Evolutionary conservation across 2,113 vertebrate species (phyloP).

Genomic region (Columbina picui): DNA sequence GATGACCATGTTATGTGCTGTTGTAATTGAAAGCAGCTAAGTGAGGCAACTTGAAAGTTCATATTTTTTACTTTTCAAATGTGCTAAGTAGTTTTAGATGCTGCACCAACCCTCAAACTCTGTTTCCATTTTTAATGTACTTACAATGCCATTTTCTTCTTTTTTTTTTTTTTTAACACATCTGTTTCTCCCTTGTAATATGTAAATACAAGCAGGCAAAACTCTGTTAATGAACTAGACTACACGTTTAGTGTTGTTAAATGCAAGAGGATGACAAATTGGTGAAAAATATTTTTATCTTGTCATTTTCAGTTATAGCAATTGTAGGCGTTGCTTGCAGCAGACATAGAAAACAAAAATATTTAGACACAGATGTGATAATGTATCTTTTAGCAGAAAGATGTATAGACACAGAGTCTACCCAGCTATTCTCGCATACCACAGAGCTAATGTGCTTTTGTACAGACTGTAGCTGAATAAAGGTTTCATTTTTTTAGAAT

Average conservation of each 20-base stretch:
- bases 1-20: neutral
- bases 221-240: neutral
- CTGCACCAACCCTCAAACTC: neutral
- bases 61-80: neutral
- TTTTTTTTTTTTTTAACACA: neutral
- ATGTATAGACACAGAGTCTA: neutral
- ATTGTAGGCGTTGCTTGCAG: constrained; percentile 30
- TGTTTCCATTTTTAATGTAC: neutral
- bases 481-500: neutral
- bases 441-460: neutral
- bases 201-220: neutral
- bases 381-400: neutral
- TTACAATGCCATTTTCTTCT: neutral
- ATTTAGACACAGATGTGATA: constrained; percentile 30
- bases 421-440: neutral
- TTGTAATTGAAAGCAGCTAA: neutral
- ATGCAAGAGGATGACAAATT: neutral
- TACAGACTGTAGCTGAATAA: neutral
- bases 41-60: neutral
- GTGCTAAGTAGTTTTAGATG: neutral
- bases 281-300: neutral
- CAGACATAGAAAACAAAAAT: constrained; percentile 27
- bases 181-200: constrained; percentile 10
- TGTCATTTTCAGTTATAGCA: neutral
- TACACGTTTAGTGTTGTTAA: neutral